These are phyloP conservation scores for Yponomeuta malinellus DNA, from an alignment of 2,888 invertebrate species.

Conservation along the genomic window DNA sequence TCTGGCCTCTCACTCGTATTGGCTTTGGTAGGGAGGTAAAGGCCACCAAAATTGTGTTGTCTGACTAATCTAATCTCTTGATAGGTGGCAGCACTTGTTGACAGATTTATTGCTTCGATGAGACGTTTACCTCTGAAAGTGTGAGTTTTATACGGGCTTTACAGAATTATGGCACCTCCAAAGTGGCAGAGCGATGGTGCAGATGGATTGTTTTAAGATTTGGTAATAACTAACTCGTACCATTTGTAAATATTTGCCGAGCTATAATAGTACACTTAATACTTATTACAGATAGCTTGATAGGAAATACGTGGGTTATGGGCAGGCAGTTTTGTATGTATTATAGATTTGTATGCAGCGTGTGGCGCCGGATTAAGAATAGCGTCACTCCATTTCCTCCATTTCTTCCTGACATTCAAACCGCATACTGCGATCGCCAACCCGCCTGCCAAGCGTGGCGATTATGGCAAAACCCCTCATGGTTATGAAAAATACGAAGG, in stretches of 20 bases:
- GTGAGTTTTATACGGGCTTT: not conserved
- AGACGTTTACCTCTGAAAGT: conserved; percentile 46
- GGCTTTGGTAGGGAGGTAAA: not conserved
- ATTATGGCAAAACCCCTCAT: no score
- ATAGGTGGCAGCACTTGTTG: conserved; percentile 66
- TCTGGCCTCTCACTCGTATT: not conserved
- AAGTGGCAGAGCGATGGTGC: not conserved
- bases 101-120: conserved; percentile 53
- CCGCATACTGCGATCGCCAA: no score
- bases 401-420: no score
- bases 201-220: not conserved
- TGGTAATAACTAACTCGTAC: not conserved
- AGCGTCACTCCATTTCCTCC: no score
- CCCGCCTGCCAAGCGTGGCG: no score
- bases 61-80: not conserved
- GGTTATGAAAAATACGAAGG: no score
- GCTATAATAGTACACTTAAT: not conserved
- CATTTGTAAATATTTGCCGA: not conserved
- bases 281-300: not conserved
- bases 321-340: no score
- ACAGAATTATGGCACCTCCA: not conserved
- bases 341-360: no score
- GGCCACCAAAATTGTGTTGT: not conserved
- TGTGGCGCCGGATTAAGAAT: no score
- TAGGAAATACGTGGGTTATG: not conserved